Conservation (phyloP, 1,140 invertebrate genomes). For the Polypedilum pembai region DNA sequence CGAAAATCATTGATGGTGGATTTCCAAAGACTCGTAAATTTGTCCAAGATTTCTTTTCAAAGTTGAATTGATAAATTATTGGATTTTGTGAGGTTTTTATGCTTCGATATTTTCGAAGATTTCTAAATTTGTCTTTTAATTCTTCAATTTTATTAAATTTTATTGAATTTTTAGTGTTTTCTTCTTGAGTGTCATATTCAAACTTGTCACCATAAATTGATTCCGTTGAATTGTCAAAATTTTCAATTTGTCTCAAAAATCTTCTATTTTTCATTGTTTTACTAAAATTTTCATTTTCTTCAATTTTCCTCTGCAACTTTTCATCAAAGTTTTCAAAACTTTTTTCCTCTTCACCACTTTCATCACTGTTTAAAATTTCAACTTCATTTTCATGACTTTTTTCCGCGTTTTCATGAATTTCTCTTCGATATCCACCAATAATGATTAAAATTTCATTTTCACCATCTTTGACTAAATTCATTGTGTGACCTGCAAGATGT, state of each 20-base stretch:
- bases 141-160: background rate
- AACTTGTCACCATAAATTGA: too few species aligned
- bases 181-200: background rate
- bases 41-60: conserved; percentile 64
- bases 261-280: too few species aligned
- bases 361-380: too few species aligned
- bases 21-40: conserved; percentile 60
- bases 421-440: conserved; percentile 62
- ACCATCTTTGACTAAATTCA: conserved; percentile 68
- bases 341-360: too few species aligned
- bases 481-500: conserved; percentile 75
- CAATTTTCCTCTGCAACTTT: too few species aligned
- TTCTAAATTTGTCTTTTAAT: too few species aligned
- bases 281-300: too few species aligned
- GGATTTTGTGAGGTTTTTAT: conserved; percentile 41
- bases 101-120: conserved; percentile 64
- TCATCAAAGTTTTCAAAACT: too few species aligned
- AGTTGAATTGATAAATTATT: conserved; percentile 73
- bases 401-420: too few species aligned
- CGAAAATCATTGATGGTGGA: conserved; percentile 74
- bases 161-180: background rate
- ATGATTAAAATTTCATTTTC: conserved; percentile 71
- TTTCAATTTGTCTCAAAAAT: too few species aligned
- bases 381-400: too few species aligned
- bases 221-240: background rate